These are phyloP conservation scores for Bettongia penicillata DNA, from an alignment of 2,113 vertebrate species.

Conservation along the genomic window DNA sequence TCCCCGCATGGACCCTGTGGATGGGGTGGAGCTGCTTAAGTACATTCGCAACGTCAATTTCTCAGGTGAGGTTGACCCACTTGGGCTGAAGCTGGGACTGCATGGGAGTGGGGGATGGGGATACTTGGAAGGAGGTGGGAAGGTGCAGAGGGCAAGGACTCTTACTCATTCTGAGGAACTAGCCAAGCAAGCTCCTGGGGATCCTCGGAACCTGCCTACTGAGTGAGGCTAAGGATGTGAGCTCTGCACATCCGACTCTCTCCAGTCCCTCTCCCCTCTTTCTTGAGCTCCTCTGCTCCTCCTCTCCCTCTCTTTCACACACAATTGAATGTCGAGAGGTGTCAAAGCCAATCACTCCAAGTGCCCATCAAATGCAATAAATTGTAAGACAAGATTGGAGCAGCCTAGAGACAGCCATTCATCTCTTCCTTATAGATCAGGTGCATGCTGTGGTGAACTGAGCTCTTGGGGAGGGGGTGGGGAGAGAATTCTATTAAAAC, in stretches of 20 bases:
- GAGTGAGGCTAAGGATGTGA: background rate
- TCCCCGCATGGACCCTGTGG: slow-evolving; percentile 92
- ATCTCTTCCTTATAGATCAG: background rate
- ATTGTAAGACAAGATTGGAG: slow-evolving; percentile 6
- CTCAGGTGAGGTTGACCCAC: slow-evolving; percentile 85
- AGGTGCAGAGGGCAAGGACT: background rate
- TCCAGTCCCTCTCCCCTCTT: background rate
- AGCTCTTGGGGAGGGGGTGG: no score
- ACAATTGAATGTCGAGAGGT: slow-evolving; percentile 36
- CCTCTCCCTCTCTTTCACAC: background rate
- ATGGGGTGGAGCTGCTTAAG: slow-evolving; percentile 93
- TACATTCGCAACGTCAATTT: slow-evolving; percentile 97
- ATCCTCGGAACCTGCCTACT: background rate
- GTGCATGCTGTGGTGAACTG: background rate
- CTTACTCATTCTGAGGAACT: no score
- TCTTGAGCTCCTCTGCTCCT: background rate
- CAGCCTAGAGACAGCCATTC: no score
- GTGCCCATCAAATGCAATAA: slow-evolving; percentile 36
- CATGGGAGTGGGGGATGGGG: background rate
- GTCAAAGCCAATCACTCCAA: slow-evolving; percentile 34
- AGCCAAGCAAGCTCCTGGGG: background rate
- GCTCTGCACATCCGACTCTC: background rate
- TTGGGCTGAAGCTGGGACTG: background rate
- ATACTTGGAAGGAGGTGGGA: background rate
- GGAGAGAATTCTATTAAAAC: background rate